Base-by-base conservation (phyloP, 2,888 invertebrate genomes). In the Platycnemis pennipes region DNA sequence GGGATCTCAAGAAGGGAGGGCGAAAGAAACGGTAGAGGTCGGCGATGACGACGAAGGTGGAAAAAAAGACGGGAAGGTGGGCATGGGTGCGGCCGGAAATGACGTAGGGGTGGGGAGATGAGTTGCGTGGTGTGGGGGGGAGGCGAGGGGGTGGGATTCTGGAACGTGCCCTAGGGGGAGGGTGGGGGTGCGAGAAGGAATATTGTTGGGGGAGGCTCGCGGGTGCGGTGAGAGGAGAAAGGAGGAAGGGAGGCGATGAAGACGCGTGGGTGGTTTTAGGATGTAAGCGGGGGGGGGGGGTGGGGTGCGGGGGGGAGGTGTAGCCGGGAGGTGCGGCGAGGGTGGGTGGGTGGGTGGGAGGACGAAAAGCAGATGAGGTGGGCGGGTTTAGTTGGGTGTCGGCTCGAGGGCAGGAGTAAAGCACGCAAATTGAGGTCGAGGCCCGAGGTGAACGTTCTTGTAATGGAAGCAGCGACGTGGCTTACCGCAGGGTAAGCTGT, bases 351-450 rank as follows among this genome's bases (percentile, higher is more conserved):
- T 4, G 88, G 88, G 26, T 53, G 31, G 37, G 53, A 37, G 4
- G 88, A 45, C 22, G 63, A 16, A 77, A 77, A 77, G 77, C 77
- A 77, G 77, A 77, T 77, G 77, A 77, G 89, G 89, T 56, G 89
- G 89, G 42, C 53, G 31, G 88, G 88, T 37, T 42, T 31, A 56
- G 37, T 42, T 89, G 89, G 91, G 91, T 91, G 91, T 91, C 63
- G 91, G 91, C 91, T 91, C 63, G 91, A 45, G 69, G 91, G 91
- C 91, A 91, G 63, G 63, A 91, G 91, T 91, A 91, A 91, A 91
- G 91, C 91, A 91, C 91, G 91, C 91, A 91, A 91, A 91, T 91
- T 91, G 91, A 91, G 91, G 91, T 91, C 91, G 91, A 89, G 91
- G 91, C 91, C 91, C 91, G 91, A 91, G 91, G 91, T 91, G 91